phyloP scores from a whole-genome alignment of 2,113 vertebrate genomes.

The Microcebus griseorufus region DNA sequence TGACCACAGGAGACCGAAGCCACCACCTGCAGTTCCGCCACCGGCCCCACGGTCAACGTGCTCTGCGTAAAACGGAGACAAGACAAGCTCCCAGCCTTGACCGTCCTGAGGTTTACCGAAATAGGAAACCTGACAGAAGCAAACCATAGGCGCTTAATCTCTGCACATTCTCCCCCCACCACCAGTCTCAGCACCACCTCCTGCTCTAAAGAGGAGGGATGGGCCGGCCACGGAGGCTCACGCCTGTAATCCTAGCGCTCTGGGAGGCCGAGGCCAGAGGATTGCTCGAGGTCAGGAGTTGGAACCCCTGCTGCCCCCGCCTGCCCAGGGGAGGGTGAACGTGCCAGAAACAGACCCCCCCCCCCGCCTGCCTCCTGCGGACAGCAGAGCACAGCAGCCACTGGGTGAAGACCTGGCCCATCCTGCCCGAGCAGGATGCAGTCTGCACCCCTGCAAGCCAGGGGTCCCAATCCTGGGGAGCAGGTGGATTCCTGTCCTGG shows the following conservation, averaged over 20 bases:
- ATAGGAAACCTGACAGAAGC: neutral
- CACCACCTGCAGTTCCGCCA: neutral
- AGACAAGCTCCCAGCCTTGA: no score
- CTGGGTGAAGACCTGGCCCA: neutral
- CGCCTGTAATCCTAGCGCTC: no score
- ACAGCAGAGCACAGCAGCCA: neutral
- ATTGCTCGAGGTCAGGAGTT: no score
- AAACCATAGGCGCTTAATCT: neutral
- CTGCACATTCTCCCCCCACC: neutral
- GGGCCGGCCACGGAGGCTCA: no score
- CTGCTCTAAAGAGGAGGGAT: neutral
- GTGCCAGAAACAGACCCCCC: constrained; percentile 68
- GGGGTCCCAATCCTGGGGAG: neutral
- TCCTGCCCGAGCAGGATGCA: neutral
- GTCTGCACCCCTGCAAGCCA: neutral
- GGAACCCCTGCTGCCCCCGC: no score
- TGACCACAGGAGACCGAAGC: neutral
- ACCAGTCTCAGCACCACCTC: neutral
- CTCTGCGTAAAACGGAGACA: neutral
- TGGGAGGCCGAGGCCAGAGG: neutral
- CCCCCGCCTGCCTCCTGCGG: constrained; percentile 20
- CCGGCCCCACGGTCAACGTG: neutral
- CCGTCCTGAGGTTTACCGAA: neutral
- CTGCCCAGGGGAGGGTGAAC: neutral
- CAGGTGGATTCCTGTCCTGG: neutral